A percentile compares a stretch with the other conserved stretches of the same genome.
Evolutionary conservation across 1,140 invertebrate genomes (phyloP).

Genomic region (Plectrocnemia conspersa): DNA sequence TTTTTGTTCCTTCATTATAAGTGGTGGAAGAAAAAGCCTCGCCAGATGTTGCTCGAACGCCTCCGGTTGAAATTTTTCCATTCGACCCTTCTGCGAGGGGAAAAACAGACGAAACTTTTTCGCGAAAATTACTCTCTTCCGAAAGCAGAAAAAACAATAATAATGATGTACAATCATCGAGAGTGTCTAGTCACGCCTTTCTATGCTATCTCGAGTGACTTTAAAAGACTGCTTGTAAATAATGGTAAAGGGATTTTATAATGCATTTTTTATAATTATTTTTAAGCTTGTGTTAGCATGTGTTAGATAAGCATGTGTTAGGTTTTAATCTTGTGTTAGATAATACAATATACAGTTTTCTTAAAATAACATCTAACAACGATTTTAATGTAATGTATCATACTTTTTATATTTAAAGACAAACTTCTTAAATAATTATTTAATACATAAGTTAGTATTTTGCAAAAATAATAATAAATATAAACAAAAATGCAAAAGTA

Average conservation of each 20-base stretch:
- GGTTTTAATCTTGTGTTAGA: too few species aligned
- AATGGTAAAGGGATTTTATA: constrained; percentile 5
- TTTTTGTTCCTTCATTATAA: constrained; percentile 33
- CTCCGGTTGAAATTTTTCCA: constrained; percentile 13
- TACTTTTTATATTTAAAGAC: too few species aligned
- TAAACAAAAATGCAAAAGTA: too few species aligned
- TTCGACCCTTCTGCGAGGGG: constrained; percentile 1
- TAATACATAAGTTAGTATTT: too few species aligned
- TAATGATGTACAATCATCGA: background rate
- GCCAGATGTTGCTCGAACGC: constrained; percentile 25
- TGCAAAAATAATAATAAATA: too few species aligned
- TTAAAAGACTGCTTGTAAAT: constrained; percentile 3
- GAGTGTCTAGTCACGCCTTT: background rate
- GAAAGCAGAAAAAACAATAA: constrained; percentile 3
- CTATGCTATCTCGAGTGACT: background rate
- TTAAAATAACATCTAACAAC: too few species aligned
- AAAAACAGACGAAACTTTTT: background rate
- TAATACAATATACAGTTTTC: too few species aligned
- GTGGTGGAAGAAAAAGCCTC: constrained; percentile 12
- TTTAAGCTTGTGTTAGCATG: too few species aligned
- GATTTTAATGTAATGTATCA: too few species aligned
- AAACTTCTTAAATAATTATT: too few species aligned
- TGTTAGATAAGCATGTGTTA: too few species aligned
- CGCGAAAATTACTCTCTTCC: constrained; percentile 1
- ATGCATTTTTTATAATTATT: background rate